Base-by-base conservation (phyloP, 37 sponge, comb jelly and placozoan genomes). In the Mnemiopsis leidyi region DNA sequence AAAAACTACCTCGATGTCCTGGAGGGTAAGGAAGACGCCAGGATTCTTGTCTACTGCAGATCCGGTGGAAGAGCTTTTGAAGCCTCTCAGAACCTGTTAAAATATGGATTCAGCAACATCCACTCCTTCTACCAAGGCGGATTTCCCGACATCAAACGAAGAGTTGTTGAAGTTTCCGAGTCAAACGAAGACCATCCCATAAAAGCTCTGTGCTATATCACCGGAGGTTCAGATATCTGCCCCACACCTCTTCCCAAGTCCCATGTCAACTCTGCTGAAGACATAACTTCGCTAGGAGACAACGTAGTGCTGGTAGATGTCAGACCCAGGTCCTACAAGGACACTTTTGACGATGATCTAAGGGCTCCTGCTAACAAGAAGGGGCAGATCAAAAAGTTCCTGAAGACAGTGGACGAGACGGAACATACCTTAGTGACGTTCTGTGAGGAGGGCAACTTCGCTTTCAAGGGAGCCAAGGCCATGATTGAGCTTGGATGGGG, bases 61-160 rank as follows among this genome's bases (percentile, higher is more conserved):
- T 40, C 61, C 23, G 90, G 90, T 20, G 90, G 90, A 39, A 85
- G 90, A 33, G 90, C 90, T 23, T 85, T 85, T 40, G 28, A 9
- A 16, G 90, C 90, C 0, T 38, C 90, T 2, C n/a, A 29, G 23
- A 38, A 85, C 90, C 90, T 85, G 3, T n/a, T 85, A 5, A 85
- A 25, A 28, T 85, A 33, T 7, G 90, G 90, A 38, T 85, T 85
- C 90, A 85, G 35, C 48, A 39, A 39, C 20, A 38, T 85, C 26
- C n/a, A 38, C 48, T 38, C 61, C 9, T 85, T 85, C 30, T 85
- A 85, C 90, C 39, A 85, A 0, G 90, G 90, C 1, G 90, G 90
- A 13, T 85, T 85, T 25, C 90, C 39, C 3, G 36, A 3, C 23
- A 9, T 82, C 36, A 5, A 13, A 5, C 3, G 21, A 5, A 48